Conservation (phyloP, 2,113 vertebrate genomes). For the Dascyllus trimaculatus region DNA sequence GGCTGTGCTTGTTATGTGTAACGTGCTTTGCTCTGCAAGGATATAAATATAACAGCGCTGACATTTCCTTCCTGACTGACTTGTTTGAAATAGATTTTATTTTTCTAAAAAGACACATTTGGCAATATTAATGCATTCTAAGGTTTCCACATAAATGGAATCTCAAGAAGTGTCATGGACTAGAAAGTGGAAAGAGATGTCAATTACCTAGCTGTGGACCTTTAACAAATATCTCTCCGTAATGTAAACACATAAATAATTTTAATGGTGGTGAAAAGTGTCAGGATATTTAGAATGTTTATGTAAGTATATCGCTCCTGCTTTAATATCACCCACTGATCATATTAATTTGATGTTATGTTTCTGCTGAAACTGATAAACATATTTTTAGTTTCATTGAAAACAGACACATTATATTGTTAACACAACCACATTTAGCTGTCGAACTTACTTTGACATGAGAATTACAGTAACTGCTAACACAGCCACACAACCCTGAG, state of each 20-base stretch:
- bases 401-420: conserved; percentile 16
- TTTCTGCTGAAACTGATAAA: conserved; percentile 1
- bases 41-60: not conserved
- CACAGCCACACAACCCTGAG: not conserved
- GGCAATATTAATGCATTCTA: no score
- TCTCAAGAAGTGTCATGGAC: not conserved
- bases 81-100: conserved; percentile 1
- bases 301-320: not conserved
- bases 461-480: conserved; percentile 12
- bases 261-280: not conserved
- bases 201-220: not conserved
- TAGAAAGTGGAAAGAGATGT: not conserved
- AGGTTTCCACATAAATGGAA: no score
- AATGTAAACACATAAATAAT: conserved; percentile 10
- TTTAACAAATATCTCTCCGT: not conserved
- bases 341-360: not conserved
- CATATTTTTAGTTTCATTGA: conserved; percentile 1
- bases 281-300: not conserved
- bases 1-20: conserved; percentile 18
- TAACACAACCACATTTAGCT: not conserved
- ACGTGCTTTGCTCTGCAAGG: not conserved
- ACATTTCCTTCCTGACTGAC: not conserved
- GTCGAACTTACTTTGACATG: conserved; percentile 14
- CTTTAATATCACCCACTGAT: not conserved
- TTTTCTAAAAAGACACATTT: not conserved